Evolutionary conservation across 2,888 invertebrate genomes (phyloP), one percentile per base, ranked within the genome.

Genomic region (Imbricaverruca yamaguchii): DNA sequence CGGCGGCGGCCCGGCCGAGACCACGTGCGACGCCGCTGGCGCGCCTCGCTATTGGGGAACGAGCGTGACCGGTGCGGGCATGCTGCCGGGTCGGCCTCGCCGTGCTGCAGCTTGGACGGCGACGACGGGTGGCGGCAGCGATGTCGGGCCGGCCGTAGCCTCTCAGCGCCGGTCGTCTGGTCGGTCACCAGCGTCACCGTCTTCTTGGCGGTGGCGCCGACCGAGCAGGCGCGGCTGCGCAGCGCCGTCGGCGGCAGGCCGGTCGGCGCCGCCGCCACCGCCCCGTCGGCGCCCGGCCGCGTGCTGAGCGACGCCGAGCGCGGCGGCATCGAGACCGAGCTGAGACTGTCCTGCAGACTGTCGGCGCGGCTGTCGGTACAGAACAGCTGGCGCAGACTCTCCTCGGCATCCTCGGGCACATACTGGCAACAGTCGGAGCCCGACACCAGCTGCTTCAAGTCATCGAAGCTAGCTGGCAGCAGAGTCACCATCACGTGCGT

Each of bases 401-500:
- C 67, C 23, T 56, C 80, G 15, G 56, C 80, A 39, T 57, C 59
- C 25, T 80, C 81, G 21, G 65, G 80, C 21, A 81, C 80, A 25
- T 63, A 53, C 67, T 82, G 81, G 55, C 74, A 77, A 13, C 82
- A 80, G 77, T 83, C 83, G 61, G 82, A 77, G 25, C 82, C 81
- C n/a, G 80, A 81, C 10, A 83, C 55, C 21, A 84, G 82, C 23
- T 80, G 79, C 80, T 83, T 85, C 63, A 89, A 84, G 83, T 88
- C 88, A 65, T 89, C 88, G 85, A 91, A 90, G 55, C 90, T 89
- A 6, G 91, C 90, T 7, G 93, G 92, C 56, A 92, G 85, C 83
- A 93, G 89, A 18, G 92, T 92, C 74, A 93, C 86, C 61, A 92
- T 89, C 56, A 92, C 89, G 84, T 91, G 91, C 0, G 90, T 90